phyloP scores from a whole-genome alignment of 2,797 vertebrate genomes.

The Platyrinchus mystaceus region DNA sequence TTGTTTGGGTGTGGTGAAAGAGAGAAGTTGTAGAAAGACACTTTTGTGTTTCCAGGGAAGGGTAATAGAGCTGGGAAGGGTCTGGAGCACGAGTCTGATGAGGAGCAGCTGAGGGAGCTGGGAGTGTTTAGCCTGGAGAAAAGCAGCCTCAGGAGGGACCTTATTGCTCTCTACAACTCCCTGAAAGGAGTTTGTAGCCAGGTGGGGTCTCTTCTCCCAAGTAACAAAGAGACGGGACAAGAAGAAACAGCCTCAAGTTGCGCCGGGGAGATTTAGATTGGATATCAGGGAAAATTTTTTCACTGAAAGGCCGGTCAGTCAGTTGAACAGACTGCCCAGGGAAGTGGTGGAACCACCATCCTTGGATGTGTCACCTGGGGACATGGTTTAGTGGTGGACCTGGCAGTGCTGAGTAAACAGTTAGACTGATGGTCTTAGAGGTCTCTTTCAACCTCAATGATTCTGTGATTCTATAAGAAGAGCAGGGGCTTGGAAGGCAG shows the following conservation, averaged over 20 bases:
- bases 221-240: neutral
- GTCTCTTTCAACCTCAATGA: neutral
- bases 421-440: neutral
- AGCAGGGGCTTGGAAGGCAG: neutral
- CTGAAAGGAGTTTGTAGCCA: neutral
- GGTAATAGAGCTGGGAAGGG: neutral
- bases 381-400: neutral
- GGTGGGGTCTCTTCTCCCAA: neutral
- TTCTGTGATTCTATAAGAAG: neutral
- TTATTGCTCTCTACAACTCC: neutral
- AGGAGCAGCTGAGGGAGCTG: neutral
- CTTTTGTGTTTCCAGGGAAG: neutral
- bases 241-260: neutral
- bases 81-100: neutral
- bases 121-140: neutral
- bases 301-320: neutral
- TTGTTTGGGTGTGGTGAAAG: neutral
- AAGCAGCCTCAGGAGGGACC: neutral
- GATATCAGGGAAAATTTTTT: neutral
- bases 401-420: neutral
- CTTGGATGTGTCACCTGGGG: neutral
- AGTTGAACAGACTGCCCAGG: neutral
- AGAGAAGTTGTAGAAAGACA: neutral
- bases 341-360: neutral
- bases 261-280: neutral